Percentiles rank a stretch among this genome's conserved stretches.
These are phyloP conservation scores for Dipus sagitta DNA, from an alignment of 2,797 vertebrate species.

Conservation along the genomic window DNA sequence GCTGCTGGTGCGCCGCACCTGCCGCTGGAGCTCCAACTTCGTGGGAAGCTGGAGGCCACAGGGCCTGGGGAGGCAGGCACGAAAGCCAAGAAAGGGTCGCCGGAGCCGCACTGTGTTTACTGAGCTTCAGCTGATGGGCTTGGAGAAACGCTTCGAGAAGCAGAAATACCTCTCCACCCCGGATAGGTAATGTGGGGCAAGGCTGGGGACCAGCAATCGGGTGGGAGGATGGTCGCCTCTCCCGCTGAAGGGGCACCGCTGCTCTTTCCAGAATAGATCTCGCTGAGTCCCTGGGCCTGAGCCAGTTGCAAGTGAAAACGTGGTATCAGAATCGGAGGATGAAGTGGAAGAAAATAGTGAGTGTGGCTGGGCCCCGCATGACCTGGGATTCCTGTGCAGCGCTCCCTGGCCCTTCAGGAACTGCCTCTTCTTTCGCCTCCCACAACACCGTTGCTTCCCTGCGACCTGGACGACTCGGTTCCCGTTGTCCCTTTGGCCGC, in stretches of 20 bases:
- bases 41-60: slow-evolving; percentile 93
- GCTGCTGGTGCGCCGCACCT: slow-evolving; percentile 92
- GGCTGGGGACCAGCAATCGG: fast-evolving
- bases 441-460: neutral
- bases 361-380: slow-evolving; percentile 77
- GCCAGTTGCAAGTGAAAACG: slow-evolving; percentile 99
- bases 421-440: neutral
- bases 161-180: slow-evolving; percentile 99
- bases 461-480: neutral
- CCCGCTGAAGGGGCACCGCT: slow-evolving; percentile 43
- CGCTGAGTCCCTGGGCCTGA: slow-evolving; percentile 97
- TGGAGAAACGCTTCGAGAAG: slow-evolving; percentile 99
- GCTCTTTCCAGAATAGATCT: slow-evolving; percentile 95
- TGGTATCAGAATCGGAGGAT: slow-evolving; percentile 99
- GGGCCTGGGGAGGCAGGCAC: slow-evolving; percentile 88
- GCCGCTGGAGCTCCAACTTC: slow-evolving; percentile 96
- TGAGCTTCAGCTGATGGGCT: slow-evolving; percentile 98
- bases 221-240: neutral
- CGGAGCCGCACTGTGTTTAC: slow-evolving; percentile 98
- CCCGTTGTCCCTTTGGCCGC: neutral
- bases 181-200: slow-evolving; percentile 91
- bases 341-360: slow-evolving; percentile 99
- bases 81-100: slow-evolving; percentile 97
- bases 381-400: neutral
- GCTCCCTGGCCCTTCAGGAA: neutral